Base-by-base conservation (phyloP, 1,140 invertebrate genomes). In the Drosophila novamexicana region DNA sequence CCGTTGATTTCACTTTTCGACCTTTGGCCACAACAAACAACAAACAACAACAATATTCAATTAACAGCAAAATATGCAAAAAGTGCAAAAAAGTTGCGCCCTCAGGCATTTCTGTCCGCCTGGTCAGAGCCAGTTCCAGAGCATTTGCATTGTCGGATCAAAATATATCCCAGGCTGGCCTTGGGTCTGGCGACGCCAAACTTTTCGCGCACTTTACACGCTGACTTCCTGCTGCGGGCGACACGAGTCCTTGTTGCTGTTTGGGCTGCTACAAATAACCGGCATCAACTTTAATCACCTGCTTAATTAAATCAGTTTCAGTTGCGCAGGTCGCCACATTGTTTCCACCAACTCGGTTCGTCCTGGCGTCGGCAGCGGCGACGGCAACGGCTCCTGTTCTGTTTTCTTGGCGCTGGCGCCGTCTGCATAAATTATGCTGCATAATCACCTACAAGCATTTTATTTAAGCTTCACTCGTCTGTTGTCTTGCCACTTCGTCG, bases 221-320 rank as follows among this genome's bases (percentile, higher is more conserved):
- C 53, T 63, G 39, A 71, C 64, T 77, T 77, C 71, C 75, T 53
- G 53, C 9, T n/a, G 16, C 53, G 37, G 58, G 45, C 47, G n/a
- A 29, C 39, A 57, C 29, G 52, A 47, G 52, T 81, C 49, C 70
- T 75, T 81, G 66, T 68, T 81, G 81, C 75, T 67, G 65, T 70
- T 74, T 84, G 78, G 79, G 59, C 78, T 69, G 79, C 75, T 80
- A 91, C 83, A 91, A 91, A 91, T 89, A 91, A 78, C 69, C 74
- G 77, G 88, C 82, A 88, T 89, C 82, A 90, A 88, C 88, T 90
- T 90, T 90, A 90, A 90, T 90, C 86, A 90, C 82, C 86, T 90
- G 89, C 75, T 91, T 89, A 81, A 89, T 89, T 89, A 89, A 89
- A 89, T 89, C 85, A 89, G 86, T 86, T 90, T 81, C 78, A 77